Evolutionary conservation across 2,888 invertebrate genomes (phyloP), one percentile per base, ranked within the genome.

Genomic region (Nephrocerus scutellatus): DNA sequence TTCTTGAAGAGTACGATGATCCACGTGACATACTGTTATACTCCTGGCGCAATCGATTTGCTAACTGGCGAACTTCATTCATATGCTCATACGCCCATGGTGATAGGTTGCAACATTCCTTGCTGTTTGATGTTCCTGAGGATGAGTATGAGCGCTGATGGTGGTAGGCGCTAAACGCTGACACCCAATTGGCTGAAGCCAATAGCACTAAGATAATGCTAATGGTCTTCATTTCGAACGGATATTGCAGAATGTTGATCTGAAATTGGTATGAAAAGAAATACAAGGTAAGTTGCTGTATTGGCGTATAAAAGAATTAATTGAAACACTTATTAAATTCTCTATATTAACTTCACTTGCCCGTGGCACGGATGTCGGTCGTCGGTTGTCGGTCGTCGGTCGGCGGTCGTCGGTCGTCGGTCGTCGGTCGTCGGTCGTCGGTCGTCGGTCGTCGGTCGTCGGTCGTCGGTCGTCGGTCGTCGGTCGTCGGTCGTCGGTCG

Each of bases 71-170:
- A 15, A 68, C 56, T 28, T 59, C 62, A 21, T 53, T 52, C 26
- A 57, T 52, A 38, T 67, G 60, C 3, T 36, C 44, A 19, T 59
- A 50, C 12, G 58, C 59, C 65, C 66, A 67, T 29, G 49, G 47
- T 16, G 50, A 60, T 2, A 63, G 42, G n/a, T 41, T 44, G 1
- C 57, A 46, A 30, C 52, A 36, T 7, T n/a, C n/a, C n/a, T n/a
- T n/a, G n/a, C n/a, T n/a, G n/a, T 37, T 36, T 8, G 30, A 31
- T 23, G 40, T 40, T 26, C 15, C 37, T 38, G 44, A 6, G 8
- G 43, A 37, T 1, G 47, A 43, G 10, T 20, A 23, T n/a, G 37
- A 26, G 6, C 6, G 39, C 37, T 18, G 32, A 31, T 3, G 47
- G 30, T 45, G 47, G 20, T 51, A 51, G 7, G 47, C 26, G 38